Evolutionary conservation across 53 echinoderm and acorn worm species (phyloP).

Genomic region (Hippasteria phrygiana): DNA sequence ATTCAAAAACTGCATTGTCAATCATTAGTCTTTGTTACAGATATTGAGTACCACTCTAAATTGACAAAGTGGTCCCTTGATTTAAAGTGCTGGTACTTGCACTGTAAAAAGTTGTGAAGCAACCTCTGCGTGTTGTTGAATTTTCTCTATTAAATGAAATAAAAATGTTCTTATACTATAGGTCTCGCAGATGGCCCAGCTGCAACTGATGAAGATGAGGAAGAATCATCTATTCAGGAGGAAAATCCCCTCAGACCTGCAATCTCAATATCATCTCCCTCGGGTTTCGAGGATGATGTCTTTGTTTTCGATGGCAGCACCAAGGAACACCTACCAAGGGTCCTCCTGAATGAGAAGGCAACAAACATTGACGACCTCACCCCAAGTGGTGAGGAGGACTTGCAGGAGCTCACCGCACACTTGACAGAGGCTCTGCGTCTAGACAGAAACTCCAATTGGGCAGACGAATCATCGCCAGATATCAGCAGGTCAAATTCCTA

Average conservation of each 20-base stretch:
- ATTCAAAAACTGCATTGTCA: too few relatives aligned
- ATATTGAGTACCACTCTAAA: too few relatives aligned
- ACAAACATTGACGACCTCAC: conserved; percentile 31
- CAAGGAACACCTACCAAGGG: conserved; percentile 21
- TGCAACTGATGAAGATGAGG: conserved; percentile 2
- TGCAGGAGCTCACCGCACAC: neutral
- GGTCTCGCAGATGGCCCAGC: conserved; percentile 42
- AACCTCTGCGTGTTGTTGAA: neutral
- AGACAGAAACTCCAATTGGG: conserved; percentile 59
- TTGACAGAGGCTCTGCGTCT: conserved; percentile 1
- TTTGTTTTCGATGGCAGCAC: conserved; percentile 3
- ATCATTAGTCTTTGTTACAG: too few relatives aligned
- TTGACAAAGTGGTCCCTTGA: too few relatives aligned
- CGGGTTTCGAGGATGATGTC: conserved; percentile 37
- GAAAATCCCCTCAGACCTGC: neutral
- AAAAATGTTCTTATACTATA: neutral
- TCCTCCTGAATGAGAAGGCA: conserved; percentile 39
- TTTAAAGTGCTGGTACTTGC: neutral
- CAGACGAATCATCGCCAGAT: conserved; percentile 52
- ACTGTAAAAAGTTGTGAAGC: neutral
- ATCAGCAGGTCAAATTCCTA: conserved; percentile 46
- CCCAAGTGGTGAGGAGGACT: conserved; percentile 26
- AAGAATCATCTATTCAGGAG: neutral
- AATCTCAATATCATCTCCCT: conserved; percentile 31
- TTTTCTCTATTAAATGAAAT: neutral